Evolutionary conservation across 2,113 vertebrate species (phyloP), one percentile per base, ranked within the genome.

Genomic region (Piprites chloris): DNA sequence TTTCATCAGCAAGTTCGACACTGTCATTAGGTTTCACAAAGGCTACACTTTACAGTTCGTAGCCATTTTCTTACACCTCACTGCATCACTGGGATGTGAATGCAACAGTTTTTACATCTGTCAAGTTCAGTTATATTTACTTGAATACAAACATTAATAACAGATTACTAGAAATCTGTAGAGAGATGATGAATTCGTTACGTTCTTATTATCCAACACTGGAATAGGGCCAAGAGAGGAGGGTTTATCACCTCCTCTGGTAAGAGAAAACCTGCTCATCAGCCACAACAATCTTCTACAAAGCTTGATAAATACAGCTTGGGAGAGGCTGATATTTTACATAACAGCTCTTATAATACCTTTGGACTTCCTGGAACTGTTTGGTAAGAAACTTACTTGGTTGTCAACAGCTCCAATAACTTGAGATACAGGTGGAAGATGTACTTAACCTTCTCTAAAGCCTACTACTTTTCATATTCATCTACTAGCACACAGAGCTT

Each of bases 1-100:
- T 97, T 97, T 96, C 90, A 98, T 97, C 97, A 97, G 71, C 13
- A 97, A 95, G 94, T 94, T 91, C 96, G 94, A 91, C 77, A 93
- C 95, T 95, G 96, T 95, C 97, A 94, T 97, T 97, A 97, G 89
- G 95, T 96, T 95, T 89, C 72, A 63, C 44, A 71, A 96, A 97
- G 91, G 94, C 84, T 97, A 32, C 89, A 95, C 95, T 96, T 95
- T 79, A 93, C 78, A 93, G 74, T 89, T 98, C 66, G 85, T 68
- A 96, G 72, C 32, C 89, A 46, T 21, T 63, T 80, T 96, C 96
- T 94, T 58, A 96, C 90, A 97, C 83, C 78, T 97, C 89, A 67
- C 67, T 97, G 93, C 90, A 79, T 90, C 94, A 85, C 7, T 90
- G 81, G 71, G 85, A 97, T 81, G 67, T 56, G 81, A 96, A 95